phyloP scores from a whole-genome alignment of 2,888 invertebrate genomes.

The Liposcelis brunnea region DNA sequence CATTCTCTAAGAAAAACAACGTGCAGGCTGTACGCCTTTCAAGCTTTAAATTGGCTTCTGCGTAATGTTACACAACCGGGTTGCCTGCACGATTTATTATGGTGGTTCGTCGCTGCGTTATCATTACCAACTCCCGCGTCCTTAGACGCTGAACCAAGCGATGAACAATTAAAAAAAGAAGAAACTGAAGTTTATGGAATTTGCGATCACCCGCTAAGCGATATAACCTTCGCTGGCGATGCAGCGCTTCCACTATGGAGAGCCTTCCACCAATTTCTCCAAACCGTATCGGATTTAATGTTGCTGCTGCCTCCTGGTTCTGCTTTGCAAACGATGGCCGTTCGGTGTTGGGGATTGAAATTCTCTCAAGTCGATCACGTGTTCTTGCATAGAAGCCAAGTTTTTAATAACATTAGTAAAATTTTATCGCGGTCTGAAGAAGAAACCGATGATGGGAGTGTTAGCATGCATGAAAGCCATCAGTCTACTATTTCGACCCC shows the following conservation, averaged over 20 bases:
- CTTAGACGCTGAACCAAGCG: conserved; percentile 15
- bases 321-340: conserved; percentile 76
- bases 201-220: conserved; percentile 64
- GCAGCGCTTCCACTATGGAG: conserved; percentile 32
- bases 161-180: conserved; percentile 24
- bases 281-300: conserved; percentile 84
- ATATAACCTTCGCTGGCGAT: conserved; percentile 49
- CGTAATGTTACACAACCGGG: conserved; percentile 80
- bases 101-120: conserved; percentile 88
- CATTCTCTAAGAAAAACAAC: conserved; percentile 54
- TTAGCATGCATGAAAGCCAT: conserved; percentile 40
- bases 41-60: conserved; percentile 88
- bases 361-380: conserved; percentile 79
- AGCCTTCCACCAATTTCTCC: conserved; percentile 69
- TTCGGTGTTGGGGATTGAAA: conserved; percentile 82
- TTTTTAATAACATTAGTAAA: conserved; percentile 91
- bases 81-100: conserved; percentile 84
- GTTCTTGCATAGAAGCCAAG: conserved; percentile 76
- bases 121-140: conserved; percentile 28
- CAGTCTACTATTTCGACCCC: conserved; percentile 26
- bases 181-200: conserved; percentile 26
- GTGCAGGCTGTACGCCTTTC: conserved; percentile 21
- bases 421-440: conserved; percentile 87
- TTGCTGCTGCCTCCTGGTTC: conserved; percentile 74
- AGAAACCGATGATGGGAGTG: conserved; percentile 37